phyloP scores from a whole-genome alignment of 2,113 vertebrate genomes.

The Ia io region DNA sequence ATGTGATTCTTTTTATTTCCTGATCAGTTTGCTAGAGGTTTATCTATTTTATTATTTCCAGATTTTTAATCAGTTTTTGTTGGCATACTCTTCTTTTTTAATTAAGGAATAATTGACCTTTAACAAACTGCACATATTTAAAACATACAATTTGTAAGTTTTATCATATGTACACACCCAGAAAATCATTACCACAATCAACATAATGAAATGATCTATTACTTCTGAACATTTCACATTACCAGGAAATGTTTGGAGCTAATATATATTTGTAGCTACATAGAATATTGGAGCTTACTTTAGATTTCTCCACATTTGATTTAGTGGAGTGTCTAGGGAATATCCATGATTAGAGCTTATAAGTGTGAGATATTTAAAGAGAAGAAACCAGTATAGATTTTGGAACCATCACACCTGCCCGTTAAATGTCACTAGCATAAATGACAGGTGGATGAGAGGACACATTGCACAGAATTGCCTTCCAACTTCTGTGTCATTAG shows the following conservation, averaged over 20 bases:
- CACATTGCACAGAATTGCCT: neutral
- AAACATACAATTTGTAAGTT: neutral
- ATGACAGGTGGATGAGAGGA: neutral
- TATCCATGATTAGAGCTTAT: neutral
- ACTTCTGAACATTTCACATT: neutral
- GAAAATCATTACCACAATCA: neutral
- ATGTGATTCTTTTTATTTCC: neutral
- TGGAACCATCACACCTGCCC: neutral
- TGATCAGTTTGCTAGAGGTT: neutral
- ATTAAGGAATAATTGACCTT: neutral
- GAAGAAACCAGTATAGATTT: neutral
- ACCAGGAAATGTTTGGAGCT: neutral
- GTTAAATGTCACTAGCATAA: constrained; percentile 7
- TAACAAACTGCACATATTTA: neutral
- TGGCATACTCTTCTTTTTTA: neutral
- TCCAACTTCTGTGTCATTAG: neutral
- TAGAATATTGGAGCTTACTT: neutral
- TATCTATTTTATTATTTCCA: neutral
- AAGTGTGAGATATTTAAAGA: neutral
- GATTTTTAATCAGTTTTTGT: neutral
- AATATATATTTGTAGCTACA: neutral
- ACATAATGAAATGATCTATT: neutral
- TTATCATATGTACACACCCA: neutral
- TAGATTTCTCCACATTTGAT: neutral
- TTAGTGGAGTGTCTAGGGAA: neutral